phyloP scores from a whole-genome alignment of 2,888 invertebrate genomes.

The Endotricha flammealis region DNA sequence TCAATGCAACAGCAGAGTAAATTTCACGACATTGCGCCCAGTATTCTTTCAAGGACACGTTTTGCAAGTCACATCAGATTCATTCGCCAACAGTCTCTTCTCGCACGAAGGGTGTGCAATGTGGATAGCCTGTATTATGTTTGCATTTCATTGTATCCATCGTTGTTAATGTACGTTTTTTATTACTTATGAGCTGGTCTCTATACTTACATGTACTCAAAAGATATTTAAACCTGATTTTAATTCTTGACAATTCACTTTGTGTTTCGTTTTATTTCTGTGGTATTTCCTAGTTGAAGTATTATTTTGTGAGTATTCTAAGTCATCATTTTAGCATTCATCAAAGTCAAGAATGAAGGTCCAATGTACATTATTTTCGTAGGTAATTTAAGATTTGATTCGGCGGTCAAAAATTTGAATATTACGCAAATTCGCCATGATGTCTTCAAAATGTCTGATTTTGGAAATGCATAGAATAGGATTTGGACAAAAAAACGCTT shows the following conservation, averaged over 20 bases:
- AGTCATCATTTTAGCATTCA: constrained; percentile 44
- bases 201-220: constrained; percentile 69
- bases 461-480: constrained; percentile 40
- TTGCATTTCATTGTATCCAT: constrained; percentile 65
- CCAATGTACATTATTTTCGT: constrained; percentile 68
- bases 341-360: constrained; percentile 55
- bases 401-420: constrained; percentile 38
- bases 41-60: constrained; percentile 23
- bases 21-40: constrained; percentile 25
- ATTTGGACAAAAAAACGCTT: constrained; percentile 62
- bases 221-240: constrained; percentile 53
- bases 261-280: constrained; percentile 35
- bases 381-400: constrained; percentile 58
- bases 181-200: constrained; percentile 69
- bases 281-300: constrained; percentile 38
- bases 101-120: constrained; percentile 35
- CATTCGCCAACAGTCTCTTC: neutral
- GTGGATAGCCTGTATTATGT: constrained; percentile 55
- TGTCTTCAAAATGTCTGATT: constrained; percentile 54
- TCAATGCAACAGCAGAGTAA: constrained; percentile 23
- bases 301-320: constrained; percentile 38
- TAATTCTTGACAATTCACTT: constrained; percentile 46
- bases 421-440: constrained; percentile 34
- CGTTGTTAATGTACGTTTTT: constrained; percentile 41
- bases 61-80: constrained; percentile 22